These are phyloP conservation scores for Allobates femoralis DNA, from an alignment of 2,797 vertebrate species.

Conservation along the genomic window DNA sequence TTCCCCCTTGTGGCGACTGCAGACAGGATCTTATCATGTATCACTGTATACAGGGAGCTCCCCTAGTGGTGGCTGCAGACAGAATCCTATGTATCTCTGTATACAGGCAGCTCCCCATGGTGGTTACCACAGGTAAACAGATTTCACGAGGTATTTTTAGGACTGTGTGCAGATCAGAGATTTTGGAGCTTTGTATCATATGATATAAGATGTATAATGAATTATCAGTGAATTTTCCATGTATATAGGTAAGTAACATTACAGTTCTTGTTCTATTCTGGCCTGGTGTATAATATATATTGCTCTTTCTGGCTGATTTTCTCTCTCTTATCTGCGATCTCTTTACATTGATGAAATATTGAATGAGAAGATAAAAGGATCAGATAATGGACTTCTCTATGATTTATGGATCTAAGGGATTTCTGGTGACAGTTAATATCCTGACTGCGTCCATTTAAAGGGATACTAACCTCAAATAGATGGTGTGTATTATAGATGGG, in stretches of 20 bases:
- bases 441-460: neutral
- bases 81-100: neutral
- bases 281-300: neutral
- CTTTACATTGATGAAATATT: neutral
- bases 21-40: no score
- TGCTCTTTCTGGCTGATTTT: neutral
- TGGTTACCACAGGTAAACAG: neutral
- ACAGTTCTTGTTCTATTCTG: no score
- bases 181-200: no score
- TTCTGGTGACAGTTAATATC: neutral
- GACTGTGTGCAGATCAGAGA: no score
- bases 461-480: neutral
- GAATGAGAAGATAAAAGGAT: neutral
- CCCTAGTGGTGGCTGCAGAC: neutral
- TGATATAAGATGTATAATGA: no score
- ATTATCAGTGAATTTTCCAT: no score
- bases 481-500: neutral
- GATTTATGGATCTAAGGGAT: neutral
- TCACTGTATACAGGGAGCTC: neutral
- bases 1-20: no score
- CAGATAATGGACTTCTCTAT: neutral
- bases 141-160: no score
- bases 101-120: neutral
- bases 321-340: neutral
- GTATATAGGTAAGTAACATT: no score